Evolutionary conservation across 2,888 invertebrate genomes (phyloP).

Genomic region (Eulithis prunata): DNA sequence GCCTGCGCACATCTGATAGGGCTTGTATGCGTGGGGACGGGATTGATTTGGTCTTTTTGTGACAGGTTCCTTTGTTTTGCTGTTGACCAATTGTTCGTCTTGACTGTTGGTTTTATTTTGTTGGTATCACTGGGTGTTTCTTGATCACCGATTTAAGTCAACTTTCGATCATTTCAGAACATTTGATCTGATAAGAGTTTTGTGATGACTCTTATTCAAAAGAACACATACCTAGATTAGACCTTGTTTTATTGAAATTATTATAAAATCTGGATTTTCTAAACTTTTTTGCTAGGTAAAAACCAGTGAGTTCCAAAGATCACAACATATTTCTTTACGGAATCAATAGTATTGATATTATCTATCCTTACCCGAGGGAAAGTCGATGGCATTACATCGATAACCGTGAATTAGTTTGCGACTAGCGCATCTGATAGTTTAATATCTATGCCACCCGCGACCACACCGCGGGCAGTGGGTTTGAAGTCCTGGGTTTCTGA

Average conservation of each 20-base stretch:
- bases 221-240: too few relatives aligned
- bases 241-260: too few relatives aligned
- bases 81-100: constrained; percentile 4
- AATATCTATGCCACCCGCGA: constrained; percentile 68
- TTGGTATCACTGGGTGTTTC: not conserved
- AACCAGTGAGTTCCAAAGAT: not conserved
- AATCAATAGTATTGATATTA: not conserved
- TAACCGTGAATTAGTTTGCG: constrained; percentile 53
- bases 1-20: constrained; percentile 66
- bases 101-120: constrained; percentile 1
- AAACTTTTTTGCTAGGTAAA: too few relatives aligned
- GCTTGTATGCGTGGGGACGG: constrained; percentile 39
- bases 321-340: not conserved
- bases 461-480: constrained; percentile 52
- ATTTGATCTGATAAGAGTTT: too few relatives aligned
- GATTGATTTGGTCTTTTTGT: constrained; percentile 39
- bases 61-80: constrained; percentile 30
- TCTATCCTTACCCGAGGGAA: constrained; percentile 22
- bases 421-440: constrained; percentile 65
- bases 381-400: constrained; percentile 42
- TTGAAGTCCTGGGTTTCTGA: not conserved
- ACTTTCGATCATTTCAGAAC: too few relatives aligned
- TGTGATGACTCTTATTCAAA: too few relatives aligned
- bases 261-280: too few relatives aligned
- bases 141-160: not conserved